These are phyloP conservation scores for Penaeus chinensis DNA, from an alignment of 1,140 invertebrate species.

Conservation along the genomic window DNA sequence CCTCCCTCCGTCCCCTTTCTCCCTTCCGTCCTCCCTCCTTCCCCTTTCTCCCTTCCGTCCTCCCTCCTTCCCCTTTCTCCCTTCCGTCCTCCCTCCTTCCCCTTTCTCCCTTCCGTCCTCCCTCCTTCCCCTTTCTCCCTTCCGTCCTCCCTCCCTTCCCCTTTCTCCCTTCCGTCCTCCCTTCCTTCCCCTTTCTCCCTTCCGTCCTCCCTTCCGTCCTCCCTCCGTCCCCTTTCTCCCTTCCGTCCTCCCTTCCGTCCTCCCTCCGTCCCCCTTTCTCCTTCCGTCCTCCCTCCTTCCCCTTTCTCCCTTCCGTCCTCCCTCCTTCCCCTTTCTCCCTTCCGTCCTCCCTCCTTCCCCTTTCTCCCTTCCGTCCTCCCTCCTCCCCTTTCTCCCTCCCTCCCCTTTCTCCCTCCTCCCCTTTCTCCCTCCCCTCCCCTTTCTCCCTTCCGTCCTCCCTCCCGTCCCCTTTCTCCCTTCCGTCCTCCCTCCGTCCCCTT, in stretches of 20 bases:
- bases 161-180: background rate
- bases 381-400: background rate
- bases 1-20: background rate
- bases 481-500: background rate
- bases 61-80: background rate
- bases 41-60: background rate
- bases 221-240: background rate
- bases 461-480: background rate
- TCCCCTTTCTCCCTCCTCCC: background rate
- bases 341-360: background rate
- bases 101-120: background rate
- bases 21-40: background rate
- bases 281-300: too few relatives aligned
- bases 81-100: too few relatives aligned
- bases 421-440: too few relatives aligned
- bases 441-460: background rate
- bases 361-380: background rate
- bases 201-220: background rate
- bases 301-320: background rate
- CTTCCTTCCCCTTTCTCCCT: too few relatives aligned
- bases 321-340: background rate
- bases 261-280: background rate
- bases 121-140: background rate
- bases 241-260: background rate
- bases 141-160: background rate